phyloP scores from a whole-genome alignment of 2,797 vertebrate species.

The Cichlasoma orientale region DNA sequence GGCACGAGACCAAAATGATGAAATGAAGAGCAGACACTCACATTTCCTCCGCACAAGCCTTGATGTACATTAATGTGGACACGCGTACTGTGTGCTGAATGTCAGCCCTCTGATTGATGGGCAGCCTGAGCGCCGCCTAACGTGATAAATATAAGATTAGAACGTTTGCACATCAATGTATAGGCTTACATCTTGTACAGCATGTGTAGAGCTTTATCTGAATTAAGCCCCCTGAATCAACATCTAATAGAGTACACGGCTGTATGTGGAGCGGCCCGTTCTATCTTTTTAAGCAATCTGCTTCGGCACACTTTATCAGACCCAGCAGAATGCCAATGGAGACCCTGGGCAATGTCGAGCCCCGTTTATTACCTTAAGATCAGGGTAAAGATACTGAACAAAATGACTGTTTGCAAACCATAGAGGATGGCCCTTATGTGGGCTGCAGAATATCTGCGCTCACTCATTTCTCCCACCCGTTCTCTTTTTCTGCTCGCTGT shows the following conservation, averaged over 20 bases:
- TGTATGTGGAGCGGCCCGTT: conserved; percentile 8
- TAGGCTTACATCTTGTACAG: conserved; percentile 43
- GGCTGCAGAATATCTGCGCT: conserved; percentile 7
- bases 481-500: not conserved
- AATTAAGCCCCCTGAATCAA: conserved; percentile 59
- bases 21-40: not conserved
- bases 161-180: conserved; percentile 36
- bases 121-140: conserved; percentile 32
- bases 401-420: conserved; percentile 63
- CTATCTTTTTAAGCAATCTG: conserved; percentile 64
- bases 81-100: conserved; percentile 7
- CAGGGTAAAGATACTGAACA: conserved; percentile 64
- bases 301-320: conserved; percentile 59
- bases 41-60: not conserved
- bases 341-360: conserved; percentile 66
- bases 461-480: not conserved
- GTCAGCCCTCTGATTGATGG: conserved; percentile 53
- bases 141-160: conserved; percentile 61
- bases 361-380: conserved; percentile 70
- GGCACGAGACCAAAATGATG: not conserved
- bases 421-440: conserved; percentile 22
- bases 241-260: conserved; percentile 47
- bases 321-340: conserved; percentile 58
- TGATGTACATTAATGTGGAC: conserved; percentile 32
- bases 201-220: conserved; percentile 58